Base-by-base conservation (phyloP, 2,888 invertebrate genomes). In the Euzophera pinguis region DNA sequence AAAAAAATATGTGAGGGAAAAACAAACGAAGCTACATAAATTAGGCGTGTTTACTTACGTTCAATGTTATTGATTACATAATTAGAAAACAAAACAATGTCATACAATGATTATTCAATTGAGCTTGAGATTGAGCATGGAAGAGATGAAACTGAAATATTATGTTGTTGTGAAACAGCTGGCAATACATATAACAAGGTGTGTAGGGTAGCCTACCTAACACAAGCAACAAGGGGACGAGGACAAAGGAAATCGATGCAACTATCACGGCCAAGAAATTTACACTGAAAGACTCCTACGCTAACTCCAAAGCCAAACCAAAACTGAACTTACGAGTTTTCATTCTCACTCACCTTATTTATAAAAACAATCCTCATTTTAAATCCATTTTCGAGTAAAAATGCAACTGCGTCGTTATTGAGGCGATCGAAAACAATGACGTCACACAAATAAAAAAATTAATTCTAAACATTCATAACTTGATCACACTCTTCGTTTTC, bases 341-440 rank as follows among this genome's bases (percentile, higher is more conserved):
- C 53, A 65, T 65, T 48, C 53, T 59, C 59, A 73, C 81, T 78
- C 60, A 89, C 90, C 86, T 82, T 79, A 71, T 75, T 76, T 74
- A 73, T 66, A 65, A 73, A 75, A 78, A 75, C 71, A 74, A 78
- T 77, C 80, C 69, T 88, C 89, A 90, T 88, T 88, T 82, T 88
- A 84, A 79, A 79, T 81, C 84, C 90, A 90, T 90, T 84, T 87
- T 81, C 73, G 63, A 71, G 72, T 76, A 79, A 85, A 60, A 83
- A 83, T 82, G 83, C 81, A 91, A 92, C 92, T 92, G 92, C 92
- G 92, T 92, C 91, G 92, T 92, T 83, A 71, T 51, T 76, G 79
- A 90, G 84, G 87, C 88, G 88, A 85, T 88, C 84, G 85, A 85
- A 87, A 87, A 87, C 78, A 83, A 84, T 92, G 92, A 92, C 92